These are phyloP conservation scores for Gobionotothen gibberifrons DNA, from an alignment of 2,797 vertebrate genomes.

Conservation along the genomic window DNA sequence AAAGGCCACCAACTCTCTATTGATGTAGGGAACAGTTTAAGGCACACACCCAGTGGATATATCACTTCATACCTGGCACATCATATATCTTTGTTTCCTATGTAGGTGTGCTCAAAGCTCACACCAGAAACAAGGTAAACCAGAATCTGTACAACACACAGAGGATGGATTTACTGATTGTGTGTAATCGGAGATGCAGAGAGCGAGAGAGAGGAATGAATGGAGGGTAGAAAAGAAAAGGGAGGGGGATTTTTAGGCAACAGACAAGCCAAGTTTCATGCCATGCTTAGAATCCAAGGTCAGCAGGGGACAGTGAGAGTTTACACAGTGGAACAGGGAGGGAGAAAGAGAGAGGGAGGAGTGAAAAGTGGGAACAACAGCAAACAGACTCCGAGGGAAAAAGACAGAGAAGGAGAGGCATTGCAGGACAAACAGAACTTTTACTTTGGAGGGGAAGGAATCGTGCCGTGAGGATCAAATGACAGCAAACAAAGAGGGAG, in stretches of 20 bases:
- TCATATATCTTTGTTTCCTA: slow-evolving; percentile 41
- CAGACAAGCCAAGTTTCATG: slow-evolving; percentile 66
- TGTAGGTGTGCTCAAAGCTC: slow-evolving; percentile 28
- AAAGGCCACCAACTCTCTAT: slow-evolving; percentile 21
- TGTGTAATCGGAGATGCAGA: slow-evolving; percentile 57
- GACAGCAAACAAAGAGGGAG: slow-evolving; percentile 67
- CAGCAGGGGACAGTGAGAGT: slow-evolving; percentile 68
- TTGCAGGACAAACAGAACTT: slow-evolving; percentile 58
- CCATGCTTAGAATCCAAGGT: slow-evolving; percentile 72
- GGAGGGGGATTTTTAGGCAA: slow-evolving; percentile 35
- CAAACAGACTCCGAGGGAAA: slow-evolving; percentile 57
- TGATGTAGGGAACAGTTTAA: slow-evolving; percentile 13
- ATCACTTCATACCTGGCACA: slow-evolving; percentile 46
- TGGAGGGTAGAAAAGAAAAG: not conserved
- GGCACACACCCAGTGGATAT: slow-evolving; percentile 19
- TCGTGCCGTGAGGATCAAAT: slow-evolving; percentile 65
- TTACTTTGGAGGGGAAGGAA: slow-evolving; percentile 42
- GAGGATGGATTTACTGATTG: slow-evolving; percentile 20
- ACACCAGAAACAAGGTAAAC: slow-evolving; percentile 39
- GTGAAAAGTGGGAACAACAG: slow-evolving; percentile 58
- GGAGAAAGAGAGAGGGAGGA: slow-evolving; percentile 57
- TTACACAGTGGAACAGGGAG: slow-evolving; percentile 65
- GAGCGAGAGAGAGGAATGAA: slow-evolving; percentile 27
- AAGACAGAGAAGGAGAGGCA: slow-evolving; percentile 50
- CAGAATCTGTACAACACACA: slow-evolving; percentile 17